Base-by-base conservation (phyloP, 2,888 invertebrate species). In the Drosophila rubida region DNA sequence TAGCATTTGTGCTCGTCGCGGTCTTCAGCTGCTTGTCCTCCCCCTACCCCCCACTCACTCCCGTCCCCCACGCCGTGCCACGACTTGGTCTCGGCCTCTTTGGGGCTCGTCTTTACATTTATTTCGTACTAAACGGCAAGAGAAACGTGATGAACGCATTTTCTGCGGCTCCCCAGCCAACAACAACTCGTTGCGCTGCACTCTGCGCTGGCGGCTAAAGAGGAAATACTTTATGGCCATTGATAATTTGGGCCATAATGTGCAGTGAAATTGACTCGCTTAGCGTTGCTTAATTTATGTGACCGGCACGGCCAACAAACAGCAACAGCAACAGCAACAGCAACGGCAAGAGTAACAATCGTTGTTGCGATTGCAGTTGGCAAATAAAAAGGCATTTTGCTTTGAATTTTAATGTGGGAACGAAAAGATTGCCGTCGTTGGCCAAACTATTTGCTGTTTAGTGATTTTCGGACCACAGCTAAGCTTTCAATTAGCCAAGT, bases 101-200 rank as follows among this genome's bases (percentile, higher is more conserved):
- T 37, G 35, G 35, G 35, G 14, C 35, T 37, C 35, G 74, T 53
- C 59, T 65, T 53, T 58, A 61, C 69, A 80, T 83, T 64, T 84
- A 80, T 84, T 77, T 79, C 61, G 41, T 64, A 80, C 80, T 76
- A 72, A 80, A 72, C 63, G 78, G 55, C 63, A 37, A 37, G 57
- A 59, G 77, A 84, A 79, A 84, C 79, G 79, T 79, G 85, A 79
- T 84, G 81, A 84, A 79, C 79, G 85, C 79, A 84, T 79, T 84
- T 80, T 74, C 53, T 67, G 53, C 58, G 60, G 37, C 48, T 53
- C 42, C 4, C 50, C 30, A 27, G 7, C 32, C 30, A 19, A 7
- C 32, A 35, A n/a, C 13, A 27, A 16, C 23, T 16, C 59, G 49
- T 42, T 32, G 13, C 3, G 19, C 19, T 32, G 32, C n/a, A 19